These are phyloP conservation scores for Phoenicopterus ruber DNA, from an alignment of 2,113 vertebrate species.

Conservation along the genomic window DNA sequence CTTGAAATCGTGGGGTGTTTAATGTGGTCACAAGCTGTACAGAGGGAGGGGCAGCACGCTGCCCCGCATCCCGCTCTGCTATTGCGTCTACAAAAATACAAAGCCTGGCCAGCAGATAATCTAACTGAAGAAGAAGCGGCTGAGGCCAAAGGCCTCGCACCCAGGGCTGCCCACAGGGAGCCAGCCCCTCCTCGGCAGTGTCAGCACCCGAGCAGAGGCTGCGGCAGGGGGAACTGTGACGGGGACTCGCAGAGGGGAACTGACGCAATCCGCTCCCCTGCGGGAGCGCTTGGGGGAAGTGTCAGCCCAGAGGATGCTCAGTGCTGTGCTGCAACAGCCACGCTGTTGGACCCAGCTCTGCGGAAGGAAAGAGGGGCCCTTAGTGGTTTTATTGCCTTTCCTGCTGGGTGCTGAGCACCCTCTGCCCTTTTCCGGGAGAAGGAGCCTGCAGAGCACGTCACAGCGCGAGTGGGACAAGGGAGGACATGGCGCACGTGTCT, in stretches of 20 bases:
- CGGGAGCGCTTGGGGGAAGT: background rate
- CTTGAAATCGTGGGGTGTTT: background rate
- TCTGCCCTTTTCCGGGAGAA: background rate
- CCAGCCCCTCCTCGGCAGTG: background rate
- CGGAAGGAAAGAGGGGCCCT: background rate
- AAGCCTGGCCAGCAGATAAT: slow-evolving; percentile 16
- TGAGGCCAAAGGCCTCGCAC: background rate
- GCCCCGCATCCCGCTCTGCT: accelerated
- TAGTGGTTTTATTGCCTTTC: background rate
- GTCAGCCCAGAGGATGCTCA: background rate
- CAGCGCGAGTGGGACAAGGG: accelerated
- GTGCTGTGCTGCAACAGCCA: accelerated
- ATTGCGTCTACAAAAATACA: background rate
- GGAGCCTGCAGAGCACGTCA: accelerated
- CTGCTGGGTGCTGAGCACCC: background rate
- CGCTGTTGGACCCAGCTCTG: background rate
- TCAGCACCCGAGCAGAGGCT: background rate
- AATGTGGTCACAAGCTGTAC: slow-evolving; percentile 8
- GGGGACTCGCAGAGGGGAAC: background rate
- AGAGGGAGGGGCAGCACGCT: background rate
- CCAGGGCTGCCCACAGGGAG: background rate
- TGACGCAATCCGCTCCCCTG: background rate
- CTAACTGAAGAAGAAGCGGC: background rate
- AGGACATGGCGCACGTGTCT: accelerated
- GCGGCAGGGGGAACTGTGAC: accelerated